Conservation (phyloP, 2,797 vertebrate species). For the Rousettus madagascariensis region DNA sequence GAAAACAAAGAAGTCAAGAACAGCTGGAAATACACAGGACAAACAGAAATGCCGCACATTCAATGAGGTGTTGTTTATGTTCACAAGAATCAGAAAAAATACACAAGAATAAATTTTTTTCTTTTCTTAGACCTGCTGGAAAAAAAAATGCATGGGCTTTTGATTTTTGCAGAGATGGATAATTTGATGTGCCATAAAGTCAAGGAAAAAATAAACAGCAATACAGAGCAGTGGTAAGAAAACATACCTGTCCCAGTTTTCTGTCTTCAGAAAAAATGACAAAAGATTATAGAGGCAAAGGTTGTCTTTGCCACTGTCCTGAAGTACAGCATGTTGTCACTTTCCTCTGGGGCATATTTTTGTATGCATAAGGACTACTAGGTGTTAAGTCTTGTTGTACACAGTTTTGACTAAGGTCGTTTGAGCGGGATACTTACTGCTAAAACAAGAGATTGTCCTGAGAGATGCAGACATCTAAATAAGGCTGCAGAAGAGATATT, state of each 20-base stretch:
- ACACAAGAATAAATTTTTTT: neutral
- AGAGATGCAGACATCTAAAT: neutral
- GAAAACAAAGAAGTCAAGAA: slow-evolving; percentile 45
- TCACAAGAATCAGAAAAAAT: slow-evolving; percentile 27
- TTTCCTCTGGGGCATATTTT: neutral
- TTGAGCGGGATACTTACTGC: neutral
- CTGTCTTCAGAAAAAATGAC: neutral
- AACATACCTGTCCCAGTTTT: neutral
- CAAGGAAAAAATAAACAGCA: slow-evolving; percentile 30
- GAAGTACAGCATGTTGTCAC: neutral
- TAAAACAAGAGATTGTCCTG: neutral
- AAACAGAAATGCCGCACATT: neutral
- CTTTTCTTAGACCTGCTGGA: slow-evolving; percentile 24
- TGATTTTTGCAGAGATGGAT: neutral
- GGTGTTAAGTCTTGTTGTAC: neutral
- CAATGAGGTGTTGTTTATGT: neutral
- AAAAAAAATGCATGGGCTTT: neutral
- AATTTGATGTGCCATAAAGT: slow-evolving; percentile 33
- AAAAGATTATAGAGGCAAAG: neutral
- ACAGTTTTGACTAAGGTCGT: neutral
- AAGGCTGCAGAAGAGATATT: neutral
- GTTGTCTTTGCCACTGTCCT: neutral
- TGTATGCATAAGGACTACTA: neutral
- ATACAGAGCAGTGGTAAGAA: neutral
- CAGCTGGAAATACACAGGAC: neutral